Evolutionary conservation across 1,140 invertebrate genomes (phyloP), one percentile per base, ranked within the genome.

Genomic region (Mya arenaria): DNA sequence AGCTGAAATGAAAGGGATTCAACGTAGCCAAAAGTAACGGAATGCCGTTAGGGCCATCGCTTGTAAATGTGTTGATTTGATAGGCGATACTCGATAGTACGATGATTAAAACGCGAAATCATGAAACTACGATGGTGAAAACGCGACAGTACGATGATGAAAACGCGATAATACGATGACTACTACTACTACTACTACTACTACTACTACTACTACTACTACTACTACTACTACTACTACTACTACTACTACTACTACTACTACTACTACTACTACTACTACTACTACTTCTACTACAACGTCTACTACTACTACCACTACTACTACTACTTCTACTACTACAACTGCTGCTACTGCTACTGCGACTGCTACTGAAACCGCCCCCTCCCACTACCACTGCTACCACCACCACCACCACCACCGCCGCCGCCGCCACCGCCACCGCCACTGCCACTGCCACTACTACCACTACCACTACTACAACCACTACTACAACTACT

Each of bases 171-270:
- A n/a, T n/a, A n/a, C n/a, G n/a, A n/a, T n/a, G 10, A 48, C 44
- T 60, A 60, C 56, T 60, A 60, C 56, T 60, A 30, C 56, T 60
- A 30, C 56, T 60, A 30, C 56, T 60, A 30, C 56, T 60, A 30
- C 56, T 60, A 30, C 56, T 60, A 30, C 19, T 60, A 60, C 56
- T 23, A 60, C 56, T 23, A 60, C 56, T 23, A 60, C 56, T 23
- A 60, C 56, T 60, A 60, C 56, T 60, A 60, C 56, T 60, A 60
- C 56, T 60, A 60, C 56, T 60, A 60, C 56, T 60, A 60, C 56
- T 60, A 60, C 56, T 60, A 60, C 56, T 60, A 60, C 56, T 60
- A 60, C 56, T 60, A 60, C 56, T 60, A 60, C 56, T 60, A 60
- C 56, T 60, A 60, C 56, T 60, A 23, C 56, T 60, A 30, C 56